These are phyloP conservation scores for Allygus modestus DNA, from an alignment of 2,888 invertebrate genomes.

Conservation along the genomic window DNA sequence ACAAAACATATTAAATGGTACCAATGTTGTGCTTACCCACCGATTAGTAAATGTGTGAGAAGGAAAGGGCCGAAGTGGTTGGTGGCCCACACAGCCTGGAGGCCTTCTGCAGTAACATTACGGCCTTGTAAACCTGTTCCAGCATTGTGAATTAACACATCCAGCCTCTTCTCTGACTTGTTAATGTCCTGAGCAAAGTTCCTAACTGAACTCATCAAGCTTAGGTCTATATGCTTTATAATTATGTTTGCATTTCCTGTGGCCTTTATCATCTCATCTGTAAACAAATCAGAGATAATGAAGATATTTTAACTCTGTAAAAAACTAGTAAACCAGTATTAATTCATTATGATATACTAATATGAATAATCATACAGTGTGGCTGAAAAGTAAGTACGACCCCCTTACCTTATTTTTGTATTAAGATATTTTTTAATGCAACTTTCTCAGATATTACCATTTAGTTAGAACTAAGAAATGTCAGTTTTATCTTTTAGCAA, in stretches of 20 bases:
- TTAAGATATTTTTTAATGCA: no score
- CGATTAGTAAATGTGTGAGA: conserved; percentile 91
- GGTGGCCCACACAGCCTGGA: conserved; percentile 94
- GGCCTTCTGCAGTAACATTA: conserved; percentile 85
- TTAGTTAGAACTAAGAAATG: no score
- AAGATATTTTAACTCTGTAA: no score
- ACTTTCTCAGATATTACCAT: no score
- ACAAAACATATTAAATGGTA: no score
- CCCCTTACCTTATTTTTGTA: no score
- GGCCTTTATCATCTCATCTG: conserved; percentile 84
- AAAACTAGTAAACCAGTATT: no score
- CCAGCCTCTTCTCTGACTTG: conserved; percentile 83
- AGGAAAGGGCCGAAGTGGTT: conserved; percentile 97
- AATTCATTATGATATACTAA: no score
- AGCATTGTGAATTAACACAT: conserved; percentile 94
- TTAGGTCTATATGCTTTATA: conserved; percentile 86
- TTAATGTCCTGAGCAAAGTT: conserved; percentile 90
- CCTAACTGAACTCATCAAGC: conserved; percentile 87
- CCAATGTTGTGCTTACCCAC: no score
- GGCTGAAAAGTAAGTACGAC: no score
- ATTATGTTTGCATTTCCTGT: conserved; percentile 85
- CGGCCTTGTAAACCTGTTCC: conserved; percentile 86
- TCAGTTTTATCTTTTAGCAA: no score
- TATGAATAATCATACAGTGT: no score
- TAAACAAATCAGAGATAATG: conserved; percentile 72